phyloP scores from a whole-genome alignment of 2,113 vertebrate genomes.

The Bambusicola thoracicus region DNA sequence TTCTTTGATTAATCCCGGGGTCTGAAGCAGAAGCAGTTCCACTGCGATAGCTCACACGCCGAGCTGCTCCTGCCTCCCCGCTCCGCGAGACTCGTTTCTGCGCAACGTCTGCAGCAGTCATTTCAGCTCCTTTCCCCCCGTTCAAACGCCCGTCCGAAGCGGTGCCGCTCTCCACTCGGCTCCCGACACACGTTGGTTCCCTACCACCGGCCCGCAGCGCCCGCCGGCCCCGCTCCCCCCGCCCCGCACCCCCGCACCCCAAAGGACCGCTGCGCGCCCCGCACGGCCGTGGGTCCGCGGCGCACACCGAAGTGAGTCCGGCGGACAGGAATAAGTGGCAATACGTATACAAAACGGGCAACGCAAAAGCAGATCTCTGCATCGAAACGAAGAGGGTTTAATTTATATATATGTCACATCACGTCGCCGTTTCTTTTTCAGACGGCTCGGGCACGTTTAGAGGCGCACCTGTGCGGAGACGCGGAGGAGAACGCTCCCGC shows the following conservation, averaged over 20 bases:
- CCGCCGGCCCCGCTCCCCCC: too few species aligned
- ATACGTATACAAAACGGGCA: neutral
- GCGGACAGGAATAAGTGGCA: neutral
- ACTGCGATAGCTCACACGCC: conserved; percentile 62
- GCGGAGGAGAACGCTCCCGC: too few species aligned
- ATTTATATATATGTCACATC: neutral
- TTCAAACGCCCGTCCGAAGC: conserved; percentile 28
- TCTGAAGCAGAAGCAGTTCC: conserved; percentile 66
- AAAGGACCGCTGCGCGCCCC: too few species aligned
- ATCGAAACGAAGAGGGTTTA: conserved; percentile 11
- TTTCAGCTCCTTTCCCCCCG: conserved; percentile 16
- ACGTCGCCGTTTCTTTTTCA: neutral
- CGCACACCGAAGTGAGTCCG: neutral
- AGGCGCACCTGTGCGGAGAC: neutral
- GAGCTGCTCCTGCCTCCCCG: conserved; percentile 65
- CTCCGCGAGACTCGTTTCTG: conserved; percentile 62
- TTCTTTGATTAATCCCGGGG: conserved; percentile 72
- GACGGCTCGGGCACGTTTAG: conserved; percentile 10
- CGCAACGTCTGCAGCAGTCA: neutral
- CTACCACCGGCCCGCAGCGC: too few species aligned
- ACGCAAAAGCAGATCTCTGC: neutral
- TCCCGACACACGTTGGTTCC: too few species aligned
- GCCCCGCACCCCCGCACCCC: too few species aligned
- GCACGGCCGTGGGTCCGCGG: too few species aligned
- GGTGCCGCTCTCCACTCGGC: neutral